phyloP scores from a whole-genome alignment of 2,888 invertebrate species.

The Tethea ocularis region DNA sequence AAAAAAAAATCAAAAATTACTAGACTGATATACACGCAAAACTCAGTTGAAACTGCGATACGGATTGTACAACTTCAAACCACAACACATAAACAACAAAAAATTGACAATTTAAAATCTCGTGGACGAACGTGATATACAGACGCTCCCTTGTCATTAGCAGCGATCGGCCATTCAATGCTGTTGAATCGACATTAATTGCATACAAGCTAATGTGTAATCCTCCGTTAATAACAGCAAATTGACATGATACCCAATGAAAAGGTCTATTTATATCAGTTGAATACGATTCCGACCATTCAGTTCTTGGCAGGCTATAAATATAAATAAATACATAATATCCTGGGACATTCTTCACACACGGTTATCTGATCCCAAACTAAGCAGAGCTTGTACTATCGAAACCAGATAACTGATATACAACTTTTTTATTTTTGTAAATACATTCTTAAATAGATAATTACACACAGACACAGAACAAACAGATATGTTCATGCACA shows the following conservation, averaged over 20 bases:
- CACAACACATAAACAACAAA: background rate
- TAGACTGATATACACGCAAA: no score
- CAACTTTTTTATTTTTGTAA: no score
- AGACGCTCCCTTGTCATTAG: conserved; percentile 3
- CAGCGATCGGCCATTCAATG: conserved; percentile 30
- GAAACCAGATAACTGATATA: no score
- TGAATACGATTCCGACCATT: background rate
- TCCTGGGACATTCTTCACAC: no score
- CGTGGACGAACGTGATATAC: background rate
- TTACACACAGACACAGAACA: no score
- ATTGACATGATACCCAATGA: background rate
- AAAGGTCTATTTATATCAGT: background rate
- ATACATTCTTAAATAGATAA: no score
- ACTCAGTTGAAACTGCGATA: no score
- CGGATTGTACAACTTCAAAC: background rate
- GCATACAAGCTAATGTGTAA: conserved; percentile 29
- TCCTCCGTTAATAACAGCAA: conserved; percentile 2
- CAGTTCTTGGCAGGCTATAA: background rate
- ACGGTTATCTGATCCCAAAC: no score
- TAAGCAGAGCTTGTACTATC: no score
- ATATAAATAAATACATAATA: no score
- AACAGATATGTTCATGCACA: no score
- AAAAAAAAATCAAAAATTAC: no score
- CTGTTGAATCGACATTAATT: conserved; percentile 44
- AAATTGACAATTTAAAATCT: conserved; percentile 4